phyloP scores from a whole-genome alignment of 2,888 invertebrate genomes.

The Tenthredo amoena region DNA sequence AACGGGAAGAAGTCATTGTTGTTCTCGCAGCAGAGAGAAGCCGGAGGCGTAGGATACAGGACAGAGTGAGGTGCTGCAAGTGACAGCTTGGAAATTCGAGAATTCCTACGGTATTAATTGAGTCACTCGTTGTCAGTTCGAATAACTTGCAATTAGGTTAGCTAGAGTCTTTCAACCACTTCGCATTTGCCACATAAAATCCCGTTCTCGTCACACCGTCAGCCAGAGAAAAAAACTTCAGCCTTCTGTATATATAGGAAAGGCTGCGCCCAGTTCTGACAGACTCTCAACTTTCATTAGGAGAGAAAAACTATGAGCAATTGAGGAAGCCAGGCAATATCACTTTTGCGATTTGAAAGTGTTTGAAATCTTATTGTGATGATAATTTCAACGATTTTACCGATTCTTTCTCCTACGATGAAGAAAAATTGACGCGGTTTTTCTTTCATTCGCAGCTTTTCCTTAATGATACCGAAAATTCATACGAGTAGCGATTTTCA shows the following conservation, averaged over 20 bases:
- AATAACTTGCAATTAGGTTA: conserved; percentile 43
- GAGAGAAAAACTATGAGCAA: background rate
- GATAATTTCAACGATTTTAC: too few relatives aligned
- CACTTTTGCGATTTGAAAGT: too few relatives aligned
- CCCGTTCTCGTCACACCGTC: background rate
- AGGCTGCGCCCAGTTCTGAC: background rate
- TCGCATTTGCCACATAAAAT: conserved; percentile 43
- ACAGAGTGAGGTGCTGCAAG: conserved; percentile 48
- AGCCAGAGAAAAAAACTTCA: background rate
- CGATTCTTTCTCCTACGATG: too few relatives aligned
- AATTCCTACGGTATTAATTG: conserved; percentile 51
- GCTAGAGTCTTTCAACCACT: conserved; percentile 8
- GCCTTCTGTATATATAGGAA: background rate
- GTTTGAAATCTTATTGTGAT: too few relatives aligned
- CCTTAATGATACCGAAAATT: background rate
- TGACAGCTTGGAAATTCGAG: conserved; percentile 63
- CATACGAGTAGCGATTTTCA: too few relatives aligned
- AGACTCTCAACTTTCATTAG: background rate
- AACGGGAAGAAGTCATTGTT: conserved; percentile 55
- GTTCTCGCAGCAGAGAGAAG: conserved; percentile 54
- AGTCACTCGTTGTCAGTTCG: conserved; percentile 42
- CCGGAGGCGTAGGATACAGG: conserved; percentile 55
- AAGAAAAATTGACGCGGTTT: background rate
- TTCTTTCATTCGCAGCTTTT: background rate
- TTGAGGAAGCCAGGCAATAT: background rate